These are phyloP conservation scores for Kuschelorhynchus macadamiae DNA, from an alignment of 2,888 invertebrate genomes.

Conservation along the genomic window DNA sequence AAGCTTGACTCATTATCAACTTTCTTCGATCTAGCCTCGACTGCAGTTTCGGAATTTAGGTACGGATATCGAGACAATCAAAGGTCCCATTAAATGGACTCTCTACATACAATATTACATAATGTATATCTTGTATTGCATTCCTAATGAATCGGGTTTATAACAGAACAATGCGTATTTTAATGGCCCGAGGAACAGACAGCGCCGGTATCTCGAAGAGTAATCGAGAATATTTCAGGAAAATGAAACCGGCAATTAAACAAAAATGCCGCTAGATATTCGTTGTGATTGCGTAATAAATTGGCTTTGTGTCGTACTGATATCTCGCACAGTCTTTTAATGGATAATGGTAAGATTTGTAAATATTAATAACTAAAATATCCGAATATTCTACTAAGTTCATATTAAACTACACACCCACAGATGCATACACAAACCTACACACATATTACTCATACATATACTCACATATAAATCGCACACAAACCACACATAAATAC, in stretches of 20 bases:
- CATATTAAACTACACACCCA: too few relatives aligned
- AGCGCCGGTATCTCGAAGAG: conserved; percentile 27
- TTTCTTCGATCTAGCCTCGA: background rate
- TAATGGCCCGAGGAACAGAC: conserved; percentile 32
- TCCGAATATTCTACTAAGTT: too few relatives aligned
- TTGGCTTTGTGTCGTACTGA: conserved; percentile 19
- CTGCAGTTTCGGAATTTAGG: background rate
- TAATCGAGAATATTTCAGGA: conserved; percentile 39
- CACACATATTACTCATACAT: too few relatives aligned
- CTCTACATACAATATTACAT: conserved; percentile 17
- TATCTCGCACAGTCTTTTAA: background rate
- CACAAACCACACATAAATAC: too few relatives aligned
- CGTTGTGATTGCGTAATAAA: conserved; percentile 29
- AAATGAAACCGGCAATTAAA: conserved; percentile 38
- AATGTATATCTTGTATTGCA: conserved; percentile 24
- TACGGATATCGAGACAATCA: conserved; percentile 3
- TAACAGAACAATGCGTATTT: conserved; percentile 46
- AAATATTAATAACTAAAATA: too few relatives aligned
- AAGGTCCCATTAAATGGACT: background rate
- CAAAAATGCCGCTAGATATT: conserved; percentile 38
- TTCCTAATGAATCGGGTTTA: conserved; percentile 37
- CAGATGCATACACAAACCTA: too few relatives aligned
- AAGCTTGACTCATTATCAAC: background rate
- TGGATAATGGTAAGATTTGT: too few relatives aligned
- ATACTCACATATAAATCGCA: too few relatives aligned